phyloP scores from a whole-genome alignment of 2,888 invertebrate genomes.

The Parnassius smintheus region DNA sequence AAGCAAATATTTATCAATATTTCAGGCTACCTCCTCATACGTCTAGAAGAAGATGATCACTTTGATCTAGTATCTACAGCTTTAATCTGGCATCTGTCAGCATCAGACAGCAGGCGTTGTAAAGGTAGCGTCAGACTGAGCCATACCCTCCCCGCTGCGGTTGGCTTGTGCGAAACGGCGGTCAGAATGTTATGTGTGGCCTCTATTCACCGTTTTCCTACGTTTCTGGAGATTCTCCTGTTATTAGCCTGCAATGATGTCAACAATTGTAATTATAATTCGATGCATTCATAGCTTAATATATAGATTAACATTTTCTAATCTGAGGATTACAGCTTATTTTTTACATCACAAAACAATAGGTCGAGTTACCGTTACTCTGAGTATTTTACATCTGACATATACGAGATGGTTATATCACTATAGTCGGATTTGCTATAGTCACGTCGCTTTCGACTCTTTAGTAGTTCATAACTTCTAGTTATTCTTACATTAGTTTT shows the following conservation, averaged over 20 bases:
- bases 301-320: too few species aligned
- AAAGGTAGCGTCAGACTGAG: conserved; percentile 33
- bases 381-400: too few species aligned
- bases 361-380: too few species aligned
- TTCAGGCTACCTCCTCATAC: conserved; percentile 58
- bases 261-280: conserved; percentile 52
- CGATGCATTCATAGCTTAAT: too few species aligned
- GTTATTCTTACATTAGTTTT: too few species aligned
- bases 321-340: too few species aligned
- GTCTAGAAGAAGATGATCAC: conserved; percentile 49
- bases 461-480: too few species aligned
- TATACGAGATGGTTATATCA: too few species aligned
- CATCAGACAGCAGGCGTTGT: conserved; percentile 42
- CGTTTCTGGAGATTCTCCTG: conserved; percentile 50
- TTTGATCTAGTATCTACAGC: conserved; percentile 53
- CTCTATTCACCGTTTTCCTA: conserved; percentile 44
- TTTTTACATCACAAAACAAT: too few species aligned
- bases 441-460: too few species aligned
- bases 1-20: neutral
- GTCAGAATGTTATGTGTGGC: conserved; percentile 58
- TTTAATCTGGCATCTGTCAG: conserved; percentile 55
- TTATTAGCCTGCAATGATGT: conserved; percentile 51
- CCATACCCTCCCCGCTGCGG: conserved; percentile 45
- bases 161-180: conserved; percentile 43
- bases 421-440: too few species aligned